phyloP scores from a whole-genome alignment of 1,140 invertebrate species.

The Tribolium castaneum region DNA sequence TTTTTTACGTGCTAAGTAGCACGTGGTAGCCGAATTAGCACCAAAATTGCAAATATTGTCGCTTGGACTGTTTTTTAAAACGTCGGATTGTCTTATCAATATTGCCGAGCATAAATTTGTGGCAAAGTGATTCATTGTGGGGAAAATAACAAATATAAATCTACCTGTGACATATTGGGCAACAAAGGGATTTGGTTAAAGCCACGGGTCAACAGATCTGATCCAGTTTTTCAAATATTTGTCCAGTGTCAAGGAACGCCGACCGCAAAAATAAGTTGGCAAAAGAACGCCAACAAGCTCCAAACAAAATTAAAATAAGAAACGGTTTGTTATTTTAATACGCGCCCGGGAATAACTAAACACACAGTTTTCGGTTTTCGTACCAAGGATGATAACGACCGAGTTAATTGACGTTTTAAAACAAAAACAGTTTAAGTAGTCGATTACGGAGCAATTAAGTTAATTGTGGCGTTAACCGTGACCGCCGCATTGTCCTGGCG shows the following conservation, averaged over 20 bases:
- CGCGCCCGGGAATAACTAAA: constrained; percentile 1
- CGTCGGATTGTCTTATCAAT: neutral
- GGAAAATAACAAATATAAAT: constrained; percentile 7
- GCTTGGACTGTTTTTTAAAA: neutral
- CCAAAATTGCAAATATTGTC: neutral
- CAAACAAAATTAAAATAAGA: constrained; percentile 22
- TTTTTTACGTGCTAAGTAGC: neutral
- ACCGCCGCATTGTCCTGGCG: neutral
- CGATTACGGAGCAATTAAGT: neutral
- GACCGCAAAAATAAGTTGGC: constrained; percentile 4
- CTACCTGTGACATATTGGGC: neutral
- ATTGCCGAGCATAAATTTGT: neutral
- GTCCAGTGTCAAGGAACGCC: neutral
- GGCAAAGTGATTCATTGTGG: neutral
- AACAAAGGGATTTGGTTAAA: neutral
- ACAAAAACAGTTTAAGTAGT: neutral
- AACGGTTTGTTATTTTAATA: constrained; percentile 20
- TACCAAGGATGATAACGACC: neutral
- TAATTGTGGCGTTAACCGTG: neutral
- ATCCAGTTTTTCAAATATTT: neutral
- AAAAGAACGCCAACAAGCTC: constrained; percentile 14
- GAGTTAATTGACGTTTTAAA: neutral
- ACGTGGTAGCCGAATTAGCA: neutral
- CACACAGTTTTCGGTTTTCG: neutral
- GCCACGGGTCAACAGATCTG: neutral